Evolutionary conservation across 2,888 invertebrate genomes (phyloP).

Genomic region (Drosophila anceps): DNA sequence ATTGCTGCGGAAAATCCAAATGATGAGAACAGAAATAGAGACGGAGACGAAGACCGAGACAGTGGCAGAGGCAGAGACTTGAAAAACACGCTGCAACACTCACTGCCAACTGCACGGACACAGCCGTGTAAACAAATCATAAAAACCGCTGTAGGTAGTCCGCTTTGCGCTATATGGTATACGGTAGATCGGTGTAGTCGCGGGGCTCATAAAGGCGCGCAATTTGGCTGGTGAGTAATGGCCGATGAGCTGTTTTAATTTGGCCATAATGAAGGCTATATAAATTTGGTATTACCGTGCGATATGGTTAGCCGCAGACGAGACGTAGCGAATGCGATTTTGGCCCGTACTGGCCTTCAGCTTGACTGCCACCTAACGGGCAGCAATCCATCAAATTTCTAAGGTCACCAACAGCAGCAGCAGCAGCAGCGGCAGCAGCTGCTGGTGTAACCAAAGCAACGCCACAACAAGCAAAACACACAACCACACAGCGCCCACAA

Average conservation of each 20-base stretch:
- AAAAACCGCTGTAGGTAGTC: constrained; percentile 72
- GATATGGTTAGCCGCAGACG: constrained; percentile 70
- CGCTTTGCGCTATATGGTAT: neutral
- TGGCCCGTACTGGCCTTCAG: constrained; percentile 37
- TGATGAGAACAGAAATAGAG: constrained; percentile 57
- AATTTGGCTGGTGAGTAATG: constrained; percentile 48
- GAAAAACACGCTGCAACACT: constrained; percentile 31
- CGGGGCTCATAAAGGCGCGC: constrained; percentile 54
- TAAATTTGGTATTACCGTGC: constrained; percentile 61
- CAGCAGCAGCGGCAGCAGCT: constrained; percentile 9
- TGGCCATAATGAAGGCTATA: constrained; percentile 62
- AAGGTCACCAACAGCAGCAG: constrained; percentile 39
- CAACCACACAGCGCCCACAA: constrained; percentile 61
- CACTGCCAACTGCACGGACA: constrained; percentile 35
- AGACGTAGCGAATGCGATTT: constrained; percentile 70
- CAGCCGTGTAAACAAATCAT: constrained; percentile 76
- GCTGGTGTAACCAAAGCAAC: constrained; percentile 48
- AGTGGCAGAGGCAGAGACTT: constrained; percentile 3
- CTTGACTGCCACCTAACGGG: constrained; percentile 30
- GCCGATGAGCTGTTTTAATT: constrained; percentile 61
- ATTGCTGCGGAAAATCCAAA: constrained; percentile 81
- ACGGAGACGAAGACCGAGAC: neutral
- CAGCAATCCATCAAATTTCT: constrained; percentile 65
- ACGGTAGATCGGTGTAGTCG: neutral
- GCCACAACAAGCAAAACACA: constrained; percentile 65